Evolutionary conservation across 2,113 vertebrate genomes (phyloP), one percentile per base, ranked within the genome.

Genomic region (Halichoeres trimaculatus): DNA sequence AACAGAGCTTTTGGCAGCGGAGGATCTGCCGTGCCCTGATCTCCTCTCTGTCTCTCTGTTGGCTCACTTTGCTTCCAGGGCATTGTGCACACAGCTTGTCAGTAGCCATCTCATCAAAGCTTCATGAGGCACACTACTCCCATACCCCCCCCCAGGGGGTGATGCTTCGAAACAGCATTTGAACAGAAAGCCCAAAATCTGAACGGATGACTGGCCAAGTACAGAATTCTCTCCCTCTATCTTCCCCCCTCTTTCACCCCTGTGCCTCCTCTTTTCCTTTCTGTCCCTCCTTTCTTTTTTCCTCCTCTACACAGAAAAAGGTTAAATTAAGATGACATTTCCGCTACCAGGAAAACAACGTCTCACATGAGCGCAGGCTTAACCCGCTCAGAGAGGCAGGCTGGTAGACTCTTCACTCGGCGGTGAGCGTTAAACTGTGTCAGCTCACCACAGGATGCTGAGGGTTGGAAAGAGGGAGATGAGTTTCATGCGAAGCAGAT

Each of bases 81-180:
- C 47, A 70, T 69, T 78, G 82, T 83, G 80, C 70, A 76, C 73
- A 78, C 54, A 80, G 81, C 76, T 77, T 87, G 85, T 91, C 90
- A 88, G 83, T 40, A 85, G 43, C 55, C 64, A 81, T 93, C 84
- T 82, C 66, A 81, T 90, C 83, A 89, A 60, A 81, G 56, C 72
- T 71, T 54, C 59, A 74, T 69, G 72, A 67, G 73, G 70, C 74
- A 66, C 73, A 84, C 74, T 86, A 76, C 74, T 63, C 24, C 22
- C 51, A 61, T 38, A 30, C 65, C 56, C 68, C 78, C 80, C 83
- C 78, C 83, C 73, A 79, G 78, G 81, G 77, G 84, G 84, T 70
- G 24, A 73, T 36, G 17, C 68, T 61, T 69, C 47, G 7, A 65
- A 84, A 68, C 48, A 84, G 24, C 62, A 59, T 65, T 79, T 43